A percentile compares a stretch with the other conserved stretches of the same genome.
These are phyloP conservation scores for Altica lythri DNA, from an alignment of 2,888 invertebrate species.

Conservation along the genomic window DNA sequence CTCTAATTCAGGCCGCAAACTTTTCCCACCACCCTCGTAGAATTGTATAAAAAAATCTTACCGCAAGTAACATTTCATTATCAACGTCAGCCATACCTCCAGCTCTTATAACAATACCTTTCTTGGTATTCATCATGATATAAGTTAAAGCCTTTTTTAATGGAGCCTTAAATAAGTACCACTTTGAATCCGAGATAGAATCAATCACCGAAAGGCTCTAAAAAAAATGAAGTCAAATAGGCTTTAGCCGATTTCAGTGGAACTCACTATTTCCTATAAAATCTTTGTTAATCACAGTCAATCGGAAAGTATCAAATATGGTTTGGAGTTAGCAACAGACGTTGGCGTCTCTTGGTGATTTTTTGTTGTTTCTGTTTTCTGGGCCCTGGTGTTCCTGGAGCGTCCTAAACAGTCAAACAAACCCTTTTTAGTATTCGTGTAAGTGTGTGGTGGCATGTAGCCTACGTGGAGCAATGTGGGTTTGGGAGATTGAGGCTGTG, in stretches of 20 bases:
- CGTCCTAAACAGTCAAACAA: too few relatives aligned
- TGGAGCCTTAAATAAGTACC: constrained; percentile 36
- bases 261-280: too few relatives aligned
- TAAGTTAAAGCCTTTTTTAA: constrained; percentile 29
- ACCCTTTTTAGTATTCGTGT: too few relatives aligned
- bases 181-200: constrained; percentile 31
- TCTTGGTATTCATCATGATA: constrained; percentile 32
- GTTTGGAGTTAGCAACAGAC: too few relatives aligned
- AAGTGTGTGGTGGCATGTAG: too few relatives aligned
- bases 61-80: constrained; percentile 33
- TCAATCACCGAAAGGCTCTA: constrained; percentile 33
- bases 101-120: constrained; percentile 32
- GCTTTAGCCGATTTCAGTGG: neutral
- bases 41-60: constrained; percentile 14
- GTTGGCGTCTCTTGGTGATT: too few relatives aligned
- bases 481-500: too few relatives aligned
- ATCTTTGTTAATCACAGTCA: too few relatives aligned
- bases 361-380: too few relatives aligned
- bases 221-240: constrained; percentile 8
- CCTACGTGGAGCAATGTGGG: too few relatives aligned
- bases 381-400: too few relatives aligned
- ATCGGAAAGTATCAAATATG: too few relatives aligned
- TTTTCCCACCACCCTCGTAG: neutral
- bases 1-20: neutral
- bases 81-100: constrained; percentile 32